Base-by-base conservation (phyloP, 2,888 invertebrate genomes). In the Torymus aiolomorphi region DNA sequence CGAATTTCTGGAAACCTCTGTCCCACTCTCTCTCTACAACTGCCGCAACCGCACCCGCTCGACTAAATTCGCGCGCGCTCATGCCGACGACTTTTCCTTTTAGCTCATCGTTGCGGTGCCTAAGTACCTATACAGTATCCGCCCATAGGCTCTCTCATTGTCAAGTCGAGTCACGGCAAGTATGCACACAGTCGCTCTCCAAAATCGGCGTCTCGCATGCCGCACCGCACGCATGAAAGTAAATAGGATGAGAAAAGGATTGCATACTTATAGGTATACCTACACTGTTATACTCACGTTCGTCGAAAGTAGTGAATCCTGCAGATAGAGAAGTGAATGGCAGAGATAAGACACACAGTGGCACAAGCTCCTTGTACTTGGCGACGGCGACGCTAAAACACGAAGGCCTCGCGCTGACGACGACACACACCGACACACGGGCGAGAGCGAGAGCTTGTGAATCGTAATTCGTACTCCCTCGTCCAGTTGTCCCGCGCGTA, bases 151-250 rank as follows among this genome's bases (percentile, higher is more conserved):
- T 56, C 2, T 12, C 14, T 56, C 63, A 65, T 76, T 65, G 51
- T 63, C n/a, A 76, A 31, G 5, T 31, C 77, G 14, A 66, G 69
- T 77, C 65, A 77, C 77, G 77, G 66, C 51, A 72, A 72, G 52
- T 49, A 42, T 24, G 49, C 63, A 49, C 57, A 65, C 14, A 54
- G 62, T 72, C 62, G 62, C 59, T 49, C 70, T 73, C 63, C 63
- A 73, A 61, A 73, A 73, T 65, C 63, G 73, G 63, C 63, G 57
- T 62, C 4, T 54, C 24, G 56, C 18, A 4, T 20, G 20, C 16
- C 24, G 13, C 11, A 20, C 54, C 56, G 14, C 42, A 56, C 56
- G 51, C 18, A 59, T 61, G n/a, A 12, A 20, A 52, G 14, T 52
- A 18, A 18, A 14, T 42, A 42, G 42, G 8, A 42, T 42, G 42